phyloP scores from a whole-genome alignment of 2,113 vertebrate species.

The Casuarius casuarius region DNA sequence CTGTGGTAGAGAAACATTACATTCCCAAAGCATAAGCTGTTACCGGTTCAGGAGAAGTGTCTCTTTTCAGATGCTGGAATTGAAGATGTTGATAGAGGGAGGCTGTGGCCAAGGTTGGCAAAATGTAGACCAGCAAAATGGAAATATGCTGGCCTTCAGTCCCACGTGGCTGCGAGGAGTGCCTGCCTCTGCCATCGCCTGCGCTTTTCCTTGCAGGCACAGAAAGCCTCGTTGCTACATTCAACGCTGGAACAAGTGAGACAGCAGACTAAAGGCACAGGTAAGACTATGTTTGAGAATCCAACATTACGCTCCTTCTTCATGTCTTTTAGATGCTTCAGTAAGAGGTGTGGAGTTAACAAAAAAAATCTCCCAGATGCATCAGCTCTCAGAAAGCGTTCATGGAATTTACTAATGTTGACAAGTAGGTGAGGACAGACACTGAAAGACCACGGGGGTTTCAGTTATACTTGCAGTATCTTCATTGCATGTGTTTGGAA shows the following conservation, averaged over 20 bases:
- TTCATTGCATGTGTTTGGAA: neutral
- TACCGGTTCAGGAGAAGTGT: neutral
- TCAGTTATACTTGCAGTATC: neutral
- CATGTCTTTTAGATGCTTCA: neutral
- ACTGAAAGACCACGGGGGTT: neutral
- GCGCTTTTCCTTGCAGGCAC: neutral
- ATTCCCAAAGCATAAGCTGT: neutral
- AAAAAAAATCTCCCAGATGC: neutral
- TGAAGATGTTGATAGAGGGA: neutral
- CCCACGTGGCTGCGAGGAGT: neutral
- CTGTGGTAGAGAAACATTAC: neutral
- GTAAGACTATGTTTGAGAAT: neutral
- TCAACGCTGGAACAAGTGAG: neutral
- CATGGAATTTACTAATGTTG: neutral
- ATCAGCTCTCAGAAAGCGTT: neutral
- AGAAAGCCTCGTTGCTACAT: neutral
- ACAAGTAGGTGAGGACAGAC: neutral
- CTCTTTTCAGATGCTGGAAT: neutral
- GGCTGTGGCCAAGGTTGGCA: neutral
- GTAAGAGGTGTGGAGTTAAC: neutral
- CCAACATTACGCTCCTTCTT: neutral
- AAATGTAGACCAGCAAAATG: neutral
- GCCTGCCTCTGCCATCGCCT: neutral
- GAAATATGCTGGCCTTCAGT: neutral
- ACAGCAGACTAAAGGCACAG: no score